Evolutionary conservation across 2,797 vertebrate species (phyloP), one percentile per base, ranked within the genome.

Genomic region (Crossoptilon crossoptilon): DNA sequence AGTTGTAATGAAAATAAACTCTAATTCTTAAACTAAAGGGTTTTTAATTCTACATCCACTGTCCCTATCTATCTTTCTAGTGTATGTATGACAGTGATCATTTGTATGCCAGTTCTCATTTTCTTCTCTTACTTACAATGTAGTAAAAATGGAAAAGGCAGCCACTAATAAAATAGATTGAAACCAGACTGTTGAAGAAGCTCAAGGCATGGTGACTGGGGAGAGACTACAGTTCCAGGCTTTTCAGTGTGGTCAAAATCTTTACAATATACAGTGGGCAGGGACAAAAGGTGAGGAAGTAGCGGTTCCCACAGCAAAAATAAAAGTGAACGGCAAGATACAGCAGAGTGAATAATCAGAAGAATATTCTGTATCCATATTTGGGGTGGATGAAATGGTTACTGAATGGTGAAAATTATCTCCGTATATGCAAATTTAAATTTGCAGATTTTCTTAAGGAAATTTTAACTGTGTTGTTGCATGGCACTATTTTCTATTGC

Each of bases 161-260:
- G 78, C 16, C 62, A 43, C 31, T 80, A 76, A 79, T 60, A 87
- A 94, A 86, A 71, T 79, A 78, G 74, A 64, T 71, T 18, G 39
- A 92, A 94, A 71, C n/a, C 58, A 74, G 48, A 7, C 66, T 92
- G 31, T 31, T 86, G 56, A 74, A 84, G 63, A 90, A 86, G 37
- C 4, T 62, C 51, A 95, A 94, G 39, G 26, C 66, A 63, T 14
- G 66, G 24, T 59, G 49, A 73, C 63, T 60, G 70, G 44, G 21
- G 60, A 90, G 26, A 74, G 60, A 43, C 48, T 78, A 55, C 76
- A 84, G 58, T 48, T 59, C 26, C 76, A 83, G 69, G 44, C 33
- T 24, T 91, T 80, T 90, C 68, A 87, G 29, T 71, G 35, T 58
- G 9, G 27, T 70, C 53, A 81, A 81, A 86, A 44, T 78, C 46